phyloP scores from a whole-genome alignment of 2,113 vertebrate genomes.

The Hystrix brachyura region DNA sequence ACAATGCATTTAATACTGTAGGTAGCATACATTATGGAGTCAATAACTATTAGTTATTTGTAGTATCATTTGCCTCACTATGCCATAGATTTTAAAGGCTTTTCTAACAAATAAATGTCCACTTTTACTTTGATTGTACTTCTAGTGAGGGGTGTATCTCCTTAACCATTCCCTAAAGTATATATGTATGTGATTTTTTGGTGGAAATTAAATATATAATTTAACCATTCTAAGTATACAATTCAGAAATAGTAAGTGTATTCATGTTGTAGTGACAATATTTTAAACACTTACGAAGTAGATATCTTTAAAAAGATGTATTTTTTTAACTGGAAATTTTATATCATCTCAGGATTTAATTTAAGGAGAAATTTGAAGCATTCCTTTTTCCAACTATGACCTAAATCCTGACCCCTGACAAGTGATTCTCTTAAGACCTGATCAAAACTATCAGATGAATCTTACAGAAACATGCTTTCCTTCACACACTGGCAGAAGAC shows the following conservation, averaged over 20 bases:
- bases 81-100: background rate
- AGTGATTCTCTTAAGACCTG: slow-evolving; percentile 8
- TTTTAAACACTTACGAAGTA: slow-evolving; percentile 56
- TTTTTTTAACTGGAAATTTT: slow-evolving; percentile 24
- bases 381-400: slow-evolving; percentile 36
- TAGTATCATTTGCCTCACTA: background rate
- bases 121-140: slow-evolving; percentile 48
- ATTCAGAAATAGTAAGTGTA: slow-evolving; percentile 25
- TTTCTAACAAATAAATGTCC: slow-evolving; percentile 37
- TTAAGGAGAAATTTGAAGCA: background rate
- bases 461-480: background rate
- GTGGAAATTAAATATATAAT: background rate
- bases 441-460: slow-evolving; percentile 8
- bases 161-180: background rate
- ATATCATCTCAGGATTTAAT: slow-evolving; percentile 48
- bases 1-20: background rate
- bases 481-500: background rate
- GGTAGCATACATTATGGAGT: background rate
- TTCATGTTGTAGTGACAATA: background rate
- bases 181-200: background rate
- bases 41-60: background rate
- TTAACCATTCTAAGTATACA: slow-evolving; percentile 10
- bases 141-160: background rate
- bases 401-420: slow-evolving; percentile 2
- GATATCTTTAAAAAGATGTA: slow-evolving; percentile 1